Percentiles rank a stretch among this genome's conserved stretches.
Conservation (phyloP, 2,888 invertebrate species). For the Diarsia rubi region DNA sequence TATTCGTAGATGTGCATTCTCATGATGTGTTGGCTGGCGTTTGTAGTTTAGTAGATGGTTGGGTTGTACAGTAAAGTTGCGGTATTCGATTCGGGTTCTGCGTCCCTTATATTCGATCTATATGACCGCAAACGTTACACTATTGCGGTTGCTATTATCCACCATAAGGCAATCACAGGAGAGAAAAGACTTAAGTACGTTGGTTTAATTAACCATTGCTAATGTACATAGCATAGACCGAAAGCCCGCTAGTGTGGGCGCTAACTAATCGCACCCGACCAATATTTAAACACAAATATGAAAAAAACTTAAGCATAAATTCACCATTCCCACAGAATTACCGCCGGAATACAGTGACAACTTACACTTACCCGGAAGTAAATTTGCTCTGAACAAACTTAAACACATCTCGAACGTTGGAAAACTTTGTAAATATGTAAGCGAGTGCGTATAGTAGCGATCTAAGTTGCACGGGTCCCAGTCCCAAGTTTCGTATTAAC, state of each 20-base stretch:
- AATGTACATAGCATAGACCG: too few relatives aligned
- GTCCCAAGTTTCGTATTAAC: conserved; percentile 73
- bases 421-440: conserved; percentile 69
- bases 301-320: background rate
- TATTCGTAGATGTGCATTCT: conserved; percentile 13
- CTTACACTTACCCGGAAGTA: conserved; percentile 42
- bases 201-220: too few relatives aligned
- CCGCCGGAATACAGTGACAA: conserved; percentile 17
- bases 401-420: conserved; percentile 60
- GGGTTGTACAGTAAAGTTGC: background rate
- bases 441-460: conserved; percentile 70
- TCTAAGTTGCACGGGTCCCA: conserved; percentile 71
- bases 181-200: too few relatives aligned
- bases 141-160: background rate
- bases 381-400: conserved; percentile 55
- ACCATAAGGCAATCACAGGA: background rate
- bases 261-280: too few relatives aligned
- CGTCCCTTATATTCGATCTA: background rate
- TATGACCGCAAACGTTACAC: background rate
- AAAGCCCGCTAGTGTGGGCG: too few relatives aligned
- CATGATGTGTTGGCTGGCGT: background rate
- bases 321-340: background rate
- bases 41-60: background rate
- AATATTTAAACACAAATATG: background rate
- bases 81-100: too few relatives aligned